phyloP scores from a whole-genome alignment of 2,888 invertebrate genomes.

The Fragum sueziense region DNA sequence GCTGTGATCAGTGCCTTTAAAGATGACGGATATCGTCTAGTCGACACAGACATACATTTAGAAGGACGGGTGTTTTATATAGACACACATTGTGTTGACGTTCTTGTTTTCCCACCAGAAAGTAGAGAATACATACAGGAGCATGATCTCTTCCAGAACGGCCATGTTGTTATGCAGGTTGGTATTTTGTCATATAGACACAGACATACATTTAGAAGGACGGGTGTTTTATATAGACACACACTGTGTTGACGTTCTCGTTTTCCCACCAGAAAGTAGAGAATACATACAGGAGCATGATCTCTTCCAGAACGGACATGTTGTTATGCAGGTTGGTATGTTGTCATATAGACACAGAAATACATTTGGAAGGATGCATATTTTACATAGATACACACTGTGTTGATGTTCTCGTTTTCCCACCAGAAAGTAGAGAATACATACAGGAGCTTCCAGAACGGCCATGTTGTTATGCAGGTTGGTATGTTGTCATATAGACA shows the following conservation, averaged over 20 bases:
- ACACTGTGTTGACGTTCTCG: slow-evolving; percentile 78
- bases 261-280: slow-evolving; percentile 74
- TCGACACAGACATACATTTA: slow-evolving; percentile 59
- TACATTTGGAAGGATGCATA: slow-evolving; percentile 63
- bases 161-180: slow-evolving; percentile 80
- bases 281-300: slow-evolving; percentile 67
- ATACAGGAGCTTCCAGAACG: slow-evolving; percentile 69
- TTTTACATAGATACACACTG: slow-evolving; percentile 77
- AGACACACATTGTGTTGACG: slow-evolving; percentile 78
- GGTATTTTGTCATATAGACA: slow-evolving; percentile 51
- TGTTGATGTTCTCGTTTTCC: slow-evolving; percentile 76
- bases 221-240: slow-evolving; percentile 72
- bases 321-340: slow-evolving; percentile 80
- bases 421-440: slow-evolving; percentile 68
- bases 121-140: slow-evolving; percentile 67
- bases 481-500: slow-evolving; percentile 54
- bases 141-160: slow-evolving; percentile 69
- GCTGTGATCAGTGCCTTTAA: slow-evolving; percentile 69
- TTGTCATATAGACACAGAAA: slow-evolving; percentile 61
- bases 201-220: slow-evolving; percentile 61
- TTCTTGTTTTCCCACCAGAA: slow-evolving; percentile 77
- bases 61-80: slow-evolving; percentile 68
- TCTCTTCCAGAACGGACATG: slow-evolving; percentile 70
- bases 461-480: slow-evolving; percentile 80
- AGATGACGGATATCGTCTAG: slow-evolving; percentile 69